Evolutionary conservation across 1,140 invertebrate species (phyloP), one percentile per base, ranked within the genome.

Genomic region (Bombus polaris): DNA sequence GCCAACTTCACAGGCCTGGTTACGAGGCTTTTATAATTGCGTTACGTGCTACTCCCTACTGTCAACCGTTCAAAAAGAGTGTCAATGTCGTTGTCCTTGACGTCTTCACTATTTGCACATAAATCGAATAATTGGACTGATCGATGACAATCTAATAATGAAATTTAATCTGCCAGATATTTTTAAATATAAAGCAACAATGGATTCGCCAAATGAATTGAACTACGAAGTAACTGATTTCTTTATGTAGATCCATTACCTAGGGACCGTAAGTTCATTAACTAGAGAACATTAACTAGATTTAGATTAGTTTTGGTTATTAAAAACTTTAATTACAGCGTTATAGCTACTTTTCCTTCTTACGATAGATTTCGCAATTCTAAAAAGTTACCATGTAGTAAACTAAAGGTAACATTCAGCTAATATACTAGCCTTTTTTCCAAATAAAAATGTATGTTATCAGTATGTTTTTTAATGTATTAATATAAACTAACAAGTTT

Each of bases 1-100:
- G 18, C 18, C 47, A 53, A 53, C 47, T 53, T 53, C 47, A 53
- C 18, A 53, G 5, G 0, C 5, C 75, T 66, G n/a, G 25, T 32
- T 59, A 77, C 44, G 32, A 87, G 37, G 35, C 12, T 71, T 35
- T 68, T 75, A 59, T 75, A 80, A 87, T 65, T 75, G 70, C 76
- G 79, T 83, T 57, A 81, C 47, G 35, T 62, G 66, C 9, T n/a
- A n/a, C 44, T 18, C 70, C 57, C 37, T 44, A 66, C 35, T 47
- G 59, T 72, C 42, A 53, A 75, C 59, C 37, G n/a, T 47, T 53
- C 47, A 75, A 81, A 74, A 88, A 62, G 59, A 83, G 82, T 85
- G 75, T 90, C 82, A 89, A 89, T 89, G 88, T 88, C 75, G 74
- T 89, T 89, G 86, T 88, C 91, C 92, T 88, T 74, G 78, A 72